Evolutionary conservation across 92 coral and sea anemone species (phyloP).

Genomic region (Blastomussa wellsi): DNA sequence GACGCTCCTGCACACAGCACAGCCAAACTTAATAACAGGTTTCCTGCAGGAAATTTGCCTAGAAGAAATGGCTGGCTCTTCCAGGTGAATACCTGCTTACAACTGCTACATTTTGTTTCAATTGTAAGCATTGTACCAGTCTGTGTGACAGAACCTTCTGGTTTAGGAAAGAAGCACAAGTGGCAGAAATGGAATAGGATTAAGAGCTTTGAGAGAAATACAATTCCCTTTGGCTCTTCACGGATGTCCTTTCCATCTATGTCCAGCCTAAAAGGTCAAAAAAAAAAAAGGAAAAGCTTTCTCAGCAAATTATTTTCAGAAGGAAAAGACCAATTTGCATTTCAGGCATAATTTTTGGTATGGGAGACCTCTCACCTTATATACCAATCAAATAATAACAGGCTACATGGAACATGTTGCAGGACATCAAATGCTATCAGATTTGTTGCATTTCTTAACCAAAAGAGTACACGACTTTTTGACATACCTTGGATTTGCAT

Average conservation of each 20-base stretch:
- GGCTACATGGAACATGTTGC: too few species aligned
- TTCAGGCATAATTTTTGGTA: not conserved
- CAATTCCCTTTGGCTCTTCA: not conserved
- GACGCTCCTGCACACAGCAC: constrained; percentile 43
- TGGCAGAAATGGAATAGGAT: not conserved
- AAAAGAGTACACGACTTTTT: too few species aligned
- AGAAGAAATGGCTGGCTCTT: constrained; percentile 33
- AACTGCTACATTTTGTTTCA: not conserved
- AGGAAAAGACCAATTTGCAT: too few species aligned
- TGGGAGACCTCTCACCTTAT: too few species aligned
- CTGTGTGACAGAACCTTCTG: not conserved
- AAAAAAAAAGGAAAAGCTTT: too few species aligned
- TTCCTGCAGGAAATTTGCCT: constrained; percentile 38
- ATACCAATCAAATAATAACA: too few species aligned
- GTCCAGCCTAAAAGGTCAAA: not conserved
- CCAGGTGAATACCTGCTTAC: constrained; percentile 2
- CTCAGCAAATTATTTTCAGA: not conserved
- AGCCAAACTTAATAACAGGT: constrained; percentile 39
- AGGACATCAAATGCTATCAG: not conserved
- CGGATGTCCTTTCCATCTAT: not conserved
- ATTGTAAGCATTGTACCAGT: not conserved
- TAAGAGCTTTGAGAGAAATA: not conserved
- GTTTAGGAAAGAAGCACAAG: not conserved
- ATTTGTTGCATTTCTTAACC: not conserved
- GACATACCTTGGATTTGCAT: not conserved